Percentiles rank a stretch among this genome's conserved stretches.
phyloP scores from a whole-genome alignment of 1,140 invertebrate species.

The Contarinia nasturtii region DNA sequence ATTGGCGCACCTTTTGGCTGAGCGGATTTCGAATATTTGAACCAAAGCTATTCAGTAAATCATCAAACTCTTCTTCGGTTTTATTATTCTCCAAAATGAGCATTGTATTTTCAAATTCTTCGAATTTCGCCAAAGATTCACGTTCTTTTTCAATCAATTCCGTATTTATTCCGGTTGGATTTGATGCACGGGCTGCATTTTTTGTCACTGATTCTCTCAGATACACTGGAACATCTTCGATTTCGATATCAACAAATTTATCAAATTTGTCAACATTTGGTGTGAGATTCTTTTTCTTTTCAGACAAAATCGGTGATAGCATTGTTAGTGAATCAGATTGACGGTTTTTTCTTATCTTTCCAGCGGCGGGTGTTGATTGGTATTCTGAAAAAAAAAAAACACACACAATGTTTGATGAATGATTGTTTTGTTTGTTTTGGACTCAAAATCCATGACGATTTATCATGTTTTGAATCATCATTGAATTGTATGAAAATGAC shows the following conservation, averaged over 20 bases:
- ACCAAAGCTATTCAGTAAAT: slow-evolving; percentile 17
- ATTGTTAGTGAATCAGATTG: background rate
- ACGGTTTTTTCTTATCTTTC: background rate
- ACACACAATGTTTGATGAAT: too few species aligned
- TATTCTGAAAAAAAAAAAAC: too few species aligned
- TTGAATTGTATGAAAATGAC: too few species aligned
- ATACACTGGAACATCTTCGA: background rate
- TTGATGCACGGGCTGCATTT: background rate
- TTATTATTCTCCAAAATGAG: background rate
- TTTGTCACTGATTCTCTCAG: background rate
- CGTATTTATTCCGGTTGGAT: background rate
- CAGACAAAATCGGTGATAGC: background rate
- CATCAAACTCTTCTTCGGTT: slow-evolving; percentile 18
- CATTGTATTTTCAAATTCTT: background rate
- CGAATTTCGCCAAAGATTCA: background rate
- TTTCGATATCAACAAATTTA: background rate
- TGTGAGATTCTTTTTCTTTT: background rate
- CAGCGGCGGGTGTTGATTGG: too few species aligned
- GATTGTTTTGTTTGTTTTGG: too few species aligned
- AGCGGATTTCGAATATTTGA: slow-evolving; percentile 13
- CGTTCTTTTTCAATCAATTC: background rate
- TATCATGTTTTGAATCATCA: too few species aligned
- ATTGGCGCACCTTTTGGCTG: slow-evolving; percentile 19
- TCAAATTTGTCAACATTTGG: background rate
- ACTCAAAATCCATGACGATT: too few species aligned